Conservation (phyloP, 2,113 vertebrate species). For the Ptilorrhoa leucosticta region DNA sequence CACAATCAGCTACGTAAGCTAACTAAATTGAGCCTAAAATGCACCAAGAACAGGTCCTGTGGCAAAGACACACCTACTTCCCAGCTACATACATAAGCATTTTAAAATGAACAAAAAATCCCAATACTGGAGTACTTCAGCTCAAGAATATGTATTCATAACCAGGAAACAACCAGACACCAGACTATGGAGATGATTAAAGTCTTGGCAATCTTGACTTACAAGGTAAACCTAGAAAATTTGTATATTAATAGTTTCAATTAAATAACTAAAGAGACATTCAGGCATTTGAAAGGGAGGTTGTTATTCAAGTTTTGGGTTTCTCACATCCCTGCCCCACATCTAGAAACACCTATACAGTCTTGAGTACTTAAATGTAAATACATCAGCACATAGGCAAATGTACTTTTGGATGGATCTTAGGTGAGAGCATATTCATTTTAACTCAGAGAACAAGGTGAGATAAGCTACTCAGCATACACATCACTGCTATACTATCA, state of each 20-base stretch:
- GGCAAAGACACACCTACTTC: neutral
- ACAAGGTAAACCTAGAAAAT: neutral
- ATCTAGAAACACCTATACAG: neutral
- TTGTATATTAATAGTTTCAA: neutral
- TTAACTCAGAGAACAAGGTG: neutral
- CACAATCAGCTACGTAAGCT: neutral
- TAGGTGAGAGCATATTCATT: neutral
- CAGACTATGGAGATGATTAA: neutral
- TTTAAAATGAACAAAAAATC: neutral
- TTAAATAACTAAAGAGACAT: neutral
- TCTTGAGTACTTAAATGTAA: neutral
- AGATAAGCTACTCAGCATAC: rapidly evolving
- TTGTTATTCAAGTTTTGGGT: neutral
- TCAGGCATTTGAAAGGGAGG: neutral
- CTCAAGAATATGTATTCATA: neutral
- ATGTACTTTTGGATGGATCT: neutral
- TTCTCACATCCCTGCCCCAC: neutral
- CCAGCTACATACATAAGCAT: neutral
- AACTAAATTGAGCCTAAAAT: neutral
- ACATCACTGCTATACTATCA: neutral
- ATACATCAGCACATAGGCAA: neutral
- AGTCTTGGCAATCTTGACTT: neutral
- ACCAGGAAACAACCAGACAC: neutral
- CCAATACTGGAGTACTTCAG: neutral
- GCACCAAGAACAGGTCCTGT: neutral